A percentile compares a stretch with the other conserved stretches of the same genome.
Evolutionary conservation across 2,113 vertebrate genomes (phyloP).

Genomic region (Phalacrocorax carbo): DNA sequence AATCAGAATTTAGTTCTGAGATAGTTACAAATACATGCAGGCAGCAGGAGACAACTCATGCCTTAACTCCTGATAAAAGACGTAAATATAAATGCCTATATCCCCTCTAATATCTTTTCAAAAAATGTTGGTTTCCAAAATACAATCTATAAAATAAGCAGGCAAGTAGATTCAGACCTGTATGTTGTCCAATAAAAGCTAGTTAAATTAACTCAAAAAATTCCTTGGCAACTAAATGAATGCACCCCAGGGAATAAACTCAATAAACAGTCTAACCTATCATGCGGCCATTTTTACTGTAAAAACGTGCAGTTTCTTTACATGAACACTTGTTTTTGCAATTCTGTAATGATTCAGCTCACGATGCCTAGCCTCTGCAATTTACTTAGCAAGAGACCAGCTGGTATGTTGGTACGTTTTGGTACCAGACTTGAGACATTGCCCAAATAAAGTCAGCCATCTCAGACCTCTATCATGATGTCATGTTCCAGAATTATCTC

Average conservation of each 20-base stretch:
- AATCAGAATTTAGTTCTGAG: conserved; percentile 20
- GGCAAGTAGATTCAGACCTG: conserved; percentile 25
- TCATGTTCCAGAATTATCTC: background rate
- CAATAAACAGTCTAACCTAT: conserved; percentile 12
- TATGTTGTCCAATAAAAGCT: conserved; percentile 11
- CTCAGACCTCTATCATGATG: background rate
- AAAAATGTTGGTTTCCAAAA: conserved; percentile 12
- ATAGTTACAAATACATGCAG: background rate
- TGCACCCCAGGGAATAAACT: background rate
- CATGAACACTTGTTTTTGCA: background rate
- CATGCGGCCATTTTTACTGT: background rate
- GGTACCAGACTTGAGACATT: background rate
- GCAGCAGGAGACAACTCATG: background rate
- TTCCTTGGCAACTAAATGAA: conserved; percentile 24
- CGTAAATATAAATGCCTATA: background rate
- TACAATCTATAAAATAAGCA: conserved; percentile 33
- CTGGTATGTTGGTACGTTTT: background rate
- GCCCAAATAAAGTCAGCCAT: background rate
- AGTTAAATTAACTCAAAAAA: conserved; percentile 45
- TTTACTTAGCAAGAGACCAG: background rate
- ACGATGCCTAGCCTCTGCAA: background rate
- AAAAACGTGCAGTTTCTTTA: background rate
- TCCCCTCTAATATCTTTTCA: background rate
- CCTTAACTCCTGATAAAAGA: background rate
- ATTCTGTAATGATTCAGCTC: background rate